Conservation (phyloP, 2,797 vertebrate species). For the Pseudomugil tenellus region DNA sequence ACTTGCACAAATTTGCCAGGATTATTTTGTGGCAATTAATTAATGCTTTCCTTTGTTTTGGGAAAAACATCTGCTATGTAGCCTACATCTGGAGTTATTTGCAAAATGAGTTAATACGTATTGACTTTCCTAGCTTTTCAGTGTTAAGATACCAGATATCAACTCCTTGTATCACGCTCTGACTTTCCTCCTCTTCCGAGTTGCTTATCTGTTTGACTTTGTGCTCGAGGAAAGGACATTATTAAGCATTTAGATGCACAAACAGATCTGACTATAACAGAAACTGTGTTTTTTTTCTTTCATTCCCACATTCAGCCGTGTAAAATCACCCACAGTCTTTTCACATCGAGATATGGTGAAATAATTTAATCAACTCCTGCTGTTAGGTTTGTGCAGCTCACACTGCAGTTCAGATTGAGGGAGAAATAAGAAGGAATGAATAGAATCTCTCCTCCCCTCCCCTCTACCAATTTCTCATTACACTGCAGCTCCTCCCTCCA, state of each 20-base stretch:
- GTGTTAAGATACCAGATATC: conserved; percentile 36
- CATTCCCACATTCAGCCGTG: conserved; percentile 27
- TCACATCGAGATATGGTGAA: conserved; percentile 55
- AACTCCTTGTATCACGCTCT: conserved; percentile 26
- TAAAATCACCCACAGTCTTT: conserved; percentile 30
- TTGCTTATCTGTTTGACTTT: conserved; percentile 39
- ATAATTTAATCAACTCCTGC: conserved; percentile 63
- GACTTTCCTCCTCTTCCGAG: conserved; percentile 29
- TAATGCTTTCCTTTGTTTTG: no score
- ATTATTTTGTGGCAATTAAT: no score
- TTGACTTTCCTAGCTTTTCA: conserved; percentile 1
- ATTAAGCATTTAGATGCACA: conserved; percentile 24
- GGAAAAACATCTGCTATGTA: no score
- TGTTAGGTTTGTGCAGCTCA: conserved; percentile 48
- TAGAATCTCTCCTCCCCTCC: conserved; percentile 28
- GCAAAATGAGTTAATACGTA: conserved; percentile 29
- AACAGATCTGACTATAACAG: conserved; percentile 17
- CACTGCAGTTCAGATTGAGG: conserved; percentile 54
- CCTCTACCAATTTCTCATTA: conserved; percentile 60
- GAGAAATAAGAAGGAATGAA: conserved; percentile 43
- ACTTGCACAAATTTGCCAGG: no score
- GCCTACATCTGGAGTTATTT: no score
- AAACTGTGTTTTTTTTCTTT: conserved; percentile 4
- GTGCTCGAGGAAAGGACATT: conserved; percentile 25
- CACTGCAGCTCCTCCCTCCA: conserved; percentile 76